Percentiles rank a stretch among this genome's conserved stretches.
Evolutionary conservation across 2,888 invertebrate genomes (phyloP).

Genomic region (Auanema freiburgensis): DNA sequence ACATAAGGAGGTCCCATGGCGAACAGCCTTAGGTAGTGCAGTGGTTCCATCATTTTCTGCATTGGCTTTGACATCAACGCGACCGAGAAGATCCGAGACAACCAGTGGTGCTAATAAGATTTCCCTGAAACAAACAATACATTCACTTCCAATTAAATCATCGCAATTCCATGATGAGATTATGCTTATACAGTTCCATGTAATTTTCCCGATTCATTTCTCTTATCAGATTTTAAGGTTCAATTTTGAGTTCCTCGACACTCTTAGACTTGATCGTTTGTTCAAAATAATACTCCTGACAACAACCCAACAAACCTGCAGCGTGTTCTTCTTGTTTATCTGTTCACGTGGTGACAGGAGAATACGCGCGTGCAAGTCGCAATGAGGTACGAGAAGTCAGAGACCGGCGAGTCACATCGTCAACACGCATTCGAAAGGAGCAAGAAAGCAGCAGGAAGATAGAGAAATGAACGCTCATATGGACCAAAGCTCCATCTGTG

Average conservation of each 20-base stretch:
- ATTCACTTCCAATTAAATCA: not conserved
- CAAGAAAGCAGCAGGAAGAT: slow-evolving; percentile 1
- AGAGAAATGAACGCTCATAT: not conserved
- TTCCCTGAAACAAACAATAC: slow-evolving; percentile 43
- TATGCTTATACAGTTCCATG: not conserved
- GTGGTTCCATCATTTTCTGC: slow-evolving; percentile 45
- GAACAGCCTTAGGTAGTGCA: slow-evolving; percentile 52
- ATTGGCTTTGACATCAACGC: slow-evolving; percentile 53
- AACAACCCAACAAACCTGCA: not conserved
- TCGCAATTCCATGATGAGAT: no score
- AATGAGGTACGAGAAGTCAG: not conserved
- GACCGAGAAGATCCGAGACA: slow-evolving; percentile 47
- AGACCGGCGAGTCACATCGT: not conserved
- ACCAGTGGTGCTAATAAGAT: slow-evolving; percentile 58
- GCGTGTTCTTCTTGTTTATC: no score
- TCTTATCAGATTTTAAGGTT: not conserved
- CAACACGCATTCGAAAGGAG: slow-evolving; percentile 2
- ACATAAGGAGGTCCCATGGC: slow-evolving; percentile 54
- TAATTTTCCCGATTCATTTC: not conserved
- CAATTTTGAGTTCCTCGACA: no score
- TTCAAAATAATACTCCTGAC: not conserved
- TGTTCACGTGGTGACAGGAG: slow-evolving; percentile 4
- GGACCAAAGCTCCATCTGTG: no score
- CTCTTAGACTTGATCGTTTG: not conserved
- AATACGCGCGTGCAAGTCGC: slow-evolving; percentile 1